Conservation (phyloP, 2,797 vertebrate species). For the Glyptemys insculpta region DNA sequence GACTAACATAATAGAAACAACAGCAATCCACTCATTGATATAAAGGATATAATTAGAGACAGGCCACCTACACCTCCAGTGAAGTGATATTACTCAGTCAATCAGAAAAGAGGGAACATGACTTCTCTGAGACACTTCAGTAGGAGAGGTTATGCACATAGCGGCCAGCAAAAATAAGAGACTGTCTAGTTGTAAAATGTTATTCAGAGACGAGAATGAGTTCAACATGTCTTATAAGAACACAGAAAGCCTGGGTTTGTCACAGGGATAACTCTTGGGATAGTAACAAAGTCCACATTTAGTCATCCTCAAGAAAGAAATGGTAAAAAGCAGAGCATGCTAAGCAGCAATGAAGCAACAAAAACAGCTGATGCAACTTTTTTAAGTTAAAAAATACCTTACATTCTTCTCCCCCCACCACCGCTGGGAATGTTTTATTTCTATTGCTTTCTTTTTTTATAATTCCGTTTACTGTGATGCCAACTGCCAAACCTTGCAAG, state of each 20-base stretch:
- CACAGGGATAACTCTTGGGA: not conserved
- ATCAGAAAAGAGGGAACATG: not conserved
- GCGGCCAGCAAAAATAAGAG: not conserved
- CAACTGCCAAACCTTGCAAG: not conserved
- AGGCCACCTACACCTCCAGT: not conserved
- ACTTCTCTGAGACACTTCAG: not conserved
- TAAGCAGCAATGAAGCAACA: not conserved
- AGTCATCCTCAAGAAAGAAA: not conserved
- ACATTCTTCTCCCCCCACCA: not conserved
- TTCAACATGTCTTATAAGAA: not conserved
- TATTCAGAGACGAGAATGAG: not conserved
- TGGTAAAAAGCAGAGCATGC: not conserved
- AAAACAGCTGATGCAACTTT: not conserved
- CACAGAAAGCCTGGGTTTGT: not conserved
- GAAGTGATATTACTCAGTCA: not conserved
- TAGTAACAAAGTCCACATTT: not conserved
- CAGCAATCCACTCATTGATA: not conserved
- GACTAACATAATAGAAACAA: not conserved
- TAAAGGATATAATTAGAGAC: not conserved
- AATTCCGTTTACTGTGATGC: not conserved
- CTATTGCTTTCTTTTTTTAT: not conserved
- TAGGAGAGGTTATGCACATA: not conserved
- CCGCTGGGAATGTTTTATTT: not conserved
- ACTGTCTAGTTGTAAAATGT: not conserved
- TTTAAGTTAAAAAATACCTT: not conserved